A percentile compares a stretch with the other conserved stretches of the same genome.
Conservation (phyloP, 2,797 vertebrate species). For the Aplochiton taeniatus region DNA sequence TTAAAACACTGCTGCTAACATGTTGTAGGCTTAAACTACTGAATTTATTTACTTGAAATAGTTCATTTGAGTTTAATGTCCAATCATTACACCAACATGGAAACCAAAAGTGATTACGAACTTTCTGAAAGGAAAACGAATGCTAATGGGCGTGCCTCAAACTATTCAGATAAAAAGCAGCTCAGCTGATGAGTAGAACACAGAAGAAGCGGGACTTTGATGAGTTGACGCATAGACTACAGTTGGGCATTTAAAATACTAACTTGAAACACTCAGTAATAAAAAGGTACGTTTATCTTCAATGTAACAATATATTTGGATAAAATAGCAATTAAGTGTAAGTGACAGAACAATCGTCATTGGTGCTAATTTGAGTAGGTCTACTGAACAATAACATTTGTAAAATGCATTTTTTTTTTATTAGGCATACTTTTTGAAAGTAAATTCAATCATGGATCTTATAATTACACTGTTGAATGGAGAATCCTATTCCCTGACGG, state of each 20-base stretch:
- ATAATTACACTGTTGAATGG: slow-evolving; percentile 47
- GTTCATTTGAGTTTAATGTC: background rate
- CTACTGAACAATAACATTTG: background rate
- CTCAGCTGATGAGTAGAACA: background rate
- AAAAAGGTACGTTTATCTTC: no score
- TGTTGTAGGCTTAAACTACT: no score
- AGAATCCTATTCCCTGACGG: rapidly evolving
- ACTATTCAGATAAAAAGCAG: slow-evolving; percentile 1
- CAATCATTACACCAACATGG: slow-evolving; percentile 4
- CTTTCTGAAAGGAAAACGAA: slow-evolving; percentile 11
- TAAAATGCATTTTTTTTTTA: background rate
- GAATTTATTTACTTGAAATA: background rate
- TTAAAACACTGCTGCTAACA: no score
- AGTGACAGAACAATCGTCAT: no score
- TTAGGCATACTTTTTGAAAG: background rate
- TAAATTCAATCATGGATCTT: slow-evolving; percentile 55
- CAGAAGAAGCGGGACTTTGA: background rate
- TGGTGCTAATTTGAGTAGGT: background rate
- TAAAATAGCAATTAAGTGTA: no score
- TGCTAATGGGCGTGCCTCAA: background rate
- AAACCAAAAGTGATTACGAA: slow-evolving; percentile 23
- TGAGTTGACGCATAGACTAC: background rate
- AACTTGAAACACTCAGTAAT: no score
- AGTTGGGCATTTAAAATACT: no score
- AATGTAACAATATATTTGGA: no score